Conservation (phyloP, 2,797 vertebrate genomes). For the Oreochromis mossambicus region DNA sequence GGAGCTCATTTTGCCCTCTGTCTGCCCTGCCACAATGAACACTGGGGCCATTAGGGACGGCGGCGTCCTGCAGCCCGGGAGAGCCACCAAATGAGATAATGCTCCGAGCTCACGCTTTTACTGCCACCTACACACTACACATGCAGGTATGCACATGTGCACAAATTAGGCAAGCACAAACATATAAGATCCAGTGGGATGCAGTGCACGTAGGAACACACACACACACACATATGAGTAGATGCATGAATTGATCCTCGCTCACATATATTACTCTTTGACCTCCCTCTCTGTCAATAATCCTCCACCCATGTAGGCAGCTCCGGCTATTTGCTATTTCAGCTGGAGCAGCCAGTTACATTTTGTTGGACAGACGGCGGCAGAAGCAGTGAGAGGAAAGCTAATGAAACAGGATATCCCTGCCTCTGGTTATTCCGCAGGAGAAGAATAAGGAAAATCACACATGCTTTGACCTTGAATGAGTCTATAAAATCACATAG, state of each 20-base stretch:
- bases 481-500: conserved; percentile 15
- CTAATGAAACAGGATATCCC: conserved; percentile 59
- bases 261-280: conserved; percentile 31
- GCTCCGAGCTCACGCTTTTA: conserved; percentile 7
- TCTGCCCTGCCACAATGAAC: conserved; percentile 5
- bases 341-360: conserved; percentile 41
- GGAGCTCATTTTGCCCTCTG: conserved; percentile 15
- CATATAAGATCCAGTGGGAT: background rate
- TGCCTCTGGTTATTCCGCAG: conserved; percentile 31
- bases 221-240: background rate
- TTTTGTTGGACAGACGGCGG: conserved; percentile 37
- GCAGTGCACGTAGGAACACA: background rate
- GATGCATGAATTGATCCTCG: conserved; percentile 21
- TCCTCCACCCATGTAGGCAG: conserved; percentile 13
- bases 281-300: conserved; percentile 40
- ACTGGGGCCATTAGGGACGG: conserved; percentile 27
- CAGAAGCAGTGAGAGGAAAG: conserved; percentile 43
- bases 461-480: conserved; percentile 41
- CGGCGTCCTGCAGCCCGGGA: conserved; percentile 20
- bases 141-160: background rate
- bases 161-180: background rate
- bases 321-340: conserved; percentile 40
- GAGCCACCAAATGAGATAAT: conserved; percentile 38
- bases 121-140: conserved; percentile 4
- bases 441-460: conserved; percentile 36